Percentiles rank a stretch among this genome's conserved stretches.
These are phyloP conservation scores for Aptenodytes patagonicus DNA, from an alignment of 2,113 vertebrate genomes.

Conservation along the genomic window DNA sequence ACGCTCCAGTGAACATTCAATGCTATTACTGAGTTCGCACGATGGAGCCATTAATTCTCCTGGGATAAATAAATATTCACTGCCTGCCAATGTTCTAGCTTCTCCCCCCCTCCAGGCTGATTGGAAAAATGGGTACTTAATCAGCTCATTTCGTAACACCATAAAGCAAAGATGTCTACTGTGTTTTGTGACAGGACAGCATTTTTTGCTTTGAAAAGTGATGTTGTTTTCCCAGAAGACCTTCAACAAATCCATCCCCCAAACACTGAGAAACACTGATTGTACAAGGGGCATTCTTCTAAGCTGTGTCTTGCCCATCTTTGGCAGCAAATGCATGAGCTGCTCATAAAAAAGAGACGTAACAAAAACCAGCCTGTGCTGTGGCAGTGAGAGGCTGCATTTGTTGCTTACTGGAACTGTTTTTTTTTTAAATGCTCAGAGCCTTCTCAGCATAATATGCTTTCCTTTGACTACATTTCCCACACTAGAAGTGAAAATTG, in stretches of 20 bases:
- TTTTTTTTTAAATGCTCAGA: background rate
- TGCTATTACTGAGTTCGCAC: background rate
- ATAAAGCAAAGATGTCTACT: background rate
- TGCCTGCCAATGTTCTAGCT: background rate
- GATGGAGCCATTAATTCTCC: background rate
- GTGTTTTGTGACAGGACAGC: background rate
- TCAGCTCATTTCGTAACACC: background rate
- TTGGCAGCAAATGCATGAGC: background rate
- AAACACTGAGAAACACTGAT: background rate
- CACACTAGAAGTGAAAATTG: background rate
- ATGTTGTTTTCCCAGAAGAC: background rate
- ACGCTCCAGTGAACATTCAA: background rate
- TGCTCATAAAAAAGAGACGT: background rate
- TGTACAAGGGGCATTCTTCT: background rate
- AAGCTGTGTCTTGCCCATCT: background rate
- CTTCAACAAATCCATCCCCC: background rate
- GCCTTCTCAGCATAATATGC: background rate
- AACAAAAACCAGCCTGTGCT: background rate
- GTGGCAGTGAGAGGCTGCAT: background rate
- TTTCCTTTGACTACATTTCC: background rate
- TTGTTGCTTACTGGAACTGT: background rate
- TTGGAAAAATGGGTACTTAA: background rate
- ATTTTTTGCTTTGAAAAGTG: background rate
- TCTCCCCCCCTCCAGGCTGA: background rate
- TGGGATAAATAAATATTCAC: background rate